Evolutionary conservation across 2,113 vertebrate genomes (phyloP).

Genomic region (Desmodus rotundus): DNA sequence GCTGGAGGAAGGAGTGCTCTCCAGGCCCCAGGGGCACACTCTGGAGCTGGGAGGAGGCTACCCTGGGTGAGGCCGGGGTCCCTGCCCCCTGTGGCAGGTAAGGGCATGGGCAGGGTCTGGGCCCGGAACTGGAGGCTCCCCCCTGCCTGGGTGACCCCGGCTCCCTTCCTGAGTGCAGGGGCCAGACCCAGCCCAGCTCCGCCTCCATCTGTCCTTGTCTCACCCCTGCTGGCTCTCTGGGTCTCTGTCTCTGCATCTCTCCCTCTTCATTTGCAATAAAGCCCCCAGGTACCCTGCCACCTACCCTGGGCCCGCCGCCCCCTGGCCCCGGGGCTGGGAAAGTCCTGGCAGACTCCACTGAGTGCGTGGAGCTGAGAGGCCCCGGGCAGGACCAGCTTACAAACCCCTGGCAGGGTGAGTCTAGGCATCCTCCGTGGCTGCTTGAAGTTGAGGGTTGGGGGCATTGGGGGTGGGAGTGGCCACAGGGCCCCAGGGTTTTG

Average conservation of each 20-base stretch:
- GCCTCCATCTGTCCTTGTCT: neutral
- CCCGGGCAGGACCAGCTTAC: conserved; percentile 59
- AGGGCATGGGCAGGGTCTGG: neutral
- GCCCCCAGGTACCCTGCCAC: neutral
- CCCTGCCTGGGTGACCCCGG: neutral
- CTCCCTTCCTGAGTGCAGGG: neutral
- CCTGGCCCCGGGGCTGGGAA: neutral
- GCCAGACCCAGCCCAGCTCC: neutral
- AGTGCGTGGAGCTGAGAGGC: conserved; percentile 21
- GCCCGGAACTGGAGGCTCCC: neutral
- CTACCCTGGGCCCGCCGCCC: neutral
- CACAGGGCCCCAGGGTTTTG: conserved; percentile 31
- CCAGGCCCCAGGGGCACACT: neutral
- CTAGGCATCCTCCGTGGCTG: neutral
- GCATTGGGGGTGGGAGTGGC: conserved; percentile 44
- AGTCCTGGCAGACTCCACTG: neutral
- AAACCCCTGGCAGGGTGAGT: conserved; percentile 54
- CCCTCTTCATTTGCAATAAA: neutral
- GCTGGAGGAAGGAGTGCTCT: conserved; percentile 47
- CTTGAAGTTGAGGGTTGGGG: conserved; percentile 8
- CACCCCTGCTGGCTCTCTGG: neutral
- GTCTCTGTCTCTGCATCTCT: neutral
- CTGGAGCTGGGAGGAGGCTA: neutral
- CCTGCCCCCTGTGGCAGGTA: neutral
- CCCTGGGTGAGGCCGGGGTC: neutral